Evolutionary conservation across 1,140 invertebrate genomes (phyloP).

Genomic region (Aphaenogaster floridana): DNA sequence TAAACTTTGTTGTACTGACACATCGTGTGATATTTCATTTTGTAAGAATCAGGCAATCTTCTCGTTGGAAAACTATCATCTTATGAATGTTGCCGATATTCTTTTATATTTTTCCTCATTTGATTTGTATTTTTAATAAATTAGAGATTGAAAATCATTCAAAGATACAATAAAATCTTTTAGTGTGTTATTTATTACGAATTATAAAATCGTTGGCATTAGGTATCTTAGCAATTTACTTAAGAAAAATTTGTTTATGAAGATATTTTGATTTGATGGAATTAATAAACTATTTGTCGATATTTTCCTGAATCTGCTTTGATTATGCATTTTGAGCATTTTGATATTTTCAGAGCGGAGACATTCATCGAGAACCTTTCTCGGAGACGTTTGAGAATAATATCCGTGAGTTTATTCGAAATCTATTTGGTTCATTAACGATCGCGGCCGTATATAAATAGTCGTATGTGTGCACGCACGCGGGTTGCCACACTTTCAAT

Average conservation of each 20-base stretch:
- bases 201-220: neutral
- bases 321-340: neutral
- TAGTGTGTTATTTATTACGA: neutral
- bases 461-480: slow-evolving; percentile 1
- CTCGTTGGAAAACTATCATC: neutral
- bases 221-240: neutral
- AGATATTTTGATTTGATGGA: neutral
- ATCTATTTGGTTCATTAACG: slow-evolving; percentile 31
- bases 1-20: neutral
- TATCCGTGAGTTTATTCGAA: neutral
- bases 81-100: slow-evolving; percentile 4
- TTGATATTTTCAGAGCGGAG: neutral
- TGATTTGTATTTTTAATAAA: neutral
- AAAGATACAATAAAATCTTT: neutral
- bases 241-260: neutral
- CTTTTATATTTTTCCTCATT: neutral
- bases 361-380: neutral
- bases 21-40: slow-evolving; percentile 1
- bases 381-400: neutral
- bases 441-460: slow-evolving; percentile 28
- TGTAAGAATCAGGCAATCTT: neutral
- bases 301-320: neutral
- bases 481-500: slow-evolving; percentile 27
- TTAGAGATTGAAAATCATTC: neutral
- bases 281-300: slow-evolving; percentile 34